Evolutionary conservation across 30 jellyfish, hydroid and myxozoan genomes (phyloP).

Genomic region (Turritopsis dohrnii): DNA sequence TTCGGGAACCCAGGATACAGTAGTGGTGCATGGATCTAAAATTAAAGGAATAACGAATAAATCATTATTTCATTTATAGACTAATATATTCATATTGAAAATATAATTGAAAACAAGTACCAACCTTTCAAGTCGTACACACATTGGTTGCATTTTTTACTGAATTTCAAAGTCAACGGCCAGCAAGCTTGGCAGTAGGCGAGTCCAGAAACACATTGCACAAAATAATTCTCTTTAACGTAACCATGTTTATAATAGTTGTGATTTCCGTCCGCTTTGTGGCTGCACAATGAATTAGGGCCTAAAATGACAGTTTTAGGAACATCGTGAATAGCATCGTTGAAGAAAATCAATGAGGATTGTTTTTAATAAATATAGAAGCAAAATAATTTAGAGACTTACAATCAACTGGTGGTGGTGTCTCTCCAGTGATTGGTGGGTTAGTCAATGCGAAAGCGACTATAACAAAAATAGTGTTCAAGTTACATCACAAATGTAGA

Average conservation of each 20-base stretch:
- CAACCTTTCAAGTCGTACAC: conserved; percentile 1
- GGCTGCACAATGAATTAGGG: conserved; percentile 7
- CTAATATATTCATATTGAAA: neutral
- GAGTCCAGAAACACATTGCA: conserved; percentile 15
- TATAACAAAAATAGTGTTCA: neutral
- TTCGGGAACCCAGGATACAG: conserved; percentile 29
- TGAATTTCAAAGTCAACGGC: conserved; percentile 23
- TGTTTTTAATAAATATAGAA: too few relatives aligned
- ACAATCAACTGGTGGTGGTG: neutral
- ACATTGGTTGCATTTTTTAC: conserved; percentile 25
- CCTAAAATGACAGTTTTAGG: neutral
- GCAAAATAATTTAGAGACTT: neutral
- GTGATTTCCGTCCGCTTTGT: conserved; percentile 18
- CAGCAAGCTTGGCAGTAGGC: conserved; percentile 36
- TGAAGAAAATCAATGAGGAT: neutral
- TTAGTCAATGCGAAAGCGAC: neutral
- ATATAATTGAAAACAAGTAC: neutral
- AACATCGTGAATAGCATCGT: neutral
- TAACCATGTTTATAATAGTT: neutral
- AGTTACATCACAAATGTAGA: too few relatives aligned
- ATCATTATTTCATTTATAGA: neutral
- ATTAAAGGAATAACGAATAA: neutral
- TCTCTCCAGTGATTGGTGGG: neutral
- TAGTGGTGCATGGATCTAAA: conserved; percentile 29
- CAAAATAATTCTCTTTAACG: conserved; percentile 1